Evolutionary conservation across 2,113 vertebrate genomes (phyloP), one percentile per base, ranked within the genome.

Genomic region (Leucopternis melanops): DNA sequence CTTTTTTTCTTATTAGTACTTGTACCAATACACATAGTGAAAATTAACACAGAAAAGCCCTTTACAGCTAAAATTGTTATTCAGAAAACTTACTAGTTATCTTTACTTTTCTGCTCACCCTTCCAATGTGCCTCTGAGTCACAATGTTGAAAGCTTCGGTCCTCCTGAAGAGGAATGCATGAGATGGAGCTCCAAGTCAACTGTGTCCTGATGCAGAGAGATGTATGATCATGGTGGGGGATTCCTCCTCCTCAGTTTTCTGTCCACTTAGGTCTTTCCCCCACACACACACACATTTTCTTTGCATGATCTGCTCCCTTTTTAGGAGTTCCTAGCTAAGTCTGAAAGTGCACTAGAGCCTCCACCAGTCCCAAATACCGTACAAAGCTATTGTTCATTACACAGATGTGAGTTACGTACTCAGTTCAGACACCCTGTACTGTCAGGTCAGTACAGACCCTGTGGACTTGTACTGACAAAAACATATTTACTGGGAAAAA

Each of bases 331-430:
- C 32, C 8, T 27, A 52, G 50, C 15, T 27, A 52, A 52, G 50
- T 27, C 50, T 52, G 15, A 52, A 52, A 27, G 50, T 52, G 50
- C 50, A 52, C 26, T 16, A 52, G 15, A 52, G 50, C 50, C 50
- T 52, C 15, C 26, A 29, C 52, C 52, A 54, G 15, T 16, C 26
- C 52, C 52, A 54, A 54, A 29, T n/a, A 73, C 42, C 10, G 22
- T 3, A 38, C 57, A 88, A 81, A 49, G 0, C 1, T 65, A 17
- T 4, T 63, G 6, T 59, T 86, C 2, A 0, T 83, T 55, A 19
- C 29, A 69, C 5, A 49, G 8, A 36, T 66, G 13, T 77, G 16
- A 54, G 9, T 75, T 69, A 20, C 8, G 6, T 26, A 34, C 21
- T 77, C 40, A 36, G 44, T 61, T 69, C 49, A 86, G 44, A 52